Evolutionary conservation across 2,797 vertebrate genomes (phyloP).

Genomic region (Ceyx erithaca): DNA sequence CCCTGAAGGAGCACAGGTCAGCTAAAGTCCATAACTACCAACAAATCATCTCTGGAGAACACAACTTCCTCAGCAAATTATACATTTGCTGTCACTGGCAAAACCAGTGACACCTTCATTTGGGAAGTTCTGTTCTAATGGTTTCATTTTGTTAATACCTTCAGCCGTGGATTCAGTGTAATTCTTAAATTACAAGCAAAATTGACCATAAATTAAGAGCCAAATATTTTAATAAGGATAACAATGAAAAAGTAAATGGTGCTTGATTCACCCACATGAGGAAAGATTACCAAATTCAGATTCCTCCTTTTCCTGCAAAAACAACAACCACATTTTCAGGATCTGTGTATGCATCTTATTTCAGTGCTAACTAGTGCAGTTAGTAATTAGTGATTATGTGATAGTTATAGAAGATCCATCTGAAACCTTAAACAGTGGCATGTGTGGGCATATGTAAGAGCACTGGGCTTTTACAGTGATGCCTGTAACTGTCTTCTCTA

Average conservation of each 20-base stretch:
- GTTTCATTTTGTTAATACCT: not conserved
- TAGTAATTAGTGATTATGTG: not conserved
- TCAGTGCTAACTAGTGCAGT: not conserved
- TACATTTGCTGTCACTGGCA: not conserved
- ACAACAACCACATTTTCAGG: not conserved
- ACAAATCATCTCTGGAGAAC: not conserved
- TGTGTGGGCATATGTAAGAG: not conserved
- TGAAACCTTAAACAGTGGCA: not conserved
- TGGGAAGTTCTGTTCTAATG: not conserved
- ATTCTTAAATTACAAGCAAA: not conserved
- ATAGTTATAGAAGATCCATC: not conserved
- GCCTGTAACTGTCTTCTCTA: not conserved
- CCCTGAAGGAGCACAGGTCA: conserved; percentile 86
- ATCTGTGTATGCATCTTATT: not conserved
- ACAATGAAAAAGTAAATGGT: not conserved
- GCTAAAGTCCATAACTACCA: not conserved
- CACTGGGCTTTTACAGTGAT: not conserved
- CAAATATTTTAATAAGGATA: not conserved
- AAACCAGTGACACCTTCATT: not conserved
- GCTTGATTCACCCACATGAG: not conserved
- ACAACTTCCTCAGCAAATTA: not conserved
- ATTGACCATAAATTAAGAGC: not conserved
- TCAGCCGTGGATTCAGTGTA: not conserved
- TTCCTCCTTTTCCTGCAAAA: not conserved
- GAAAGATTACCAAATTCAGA: not conserved